These are phyloP conservation scores for Suricata suricatta DNA, from an alignment of 2,113 vertebrate species.

Conservation along the genomic window DNA sequence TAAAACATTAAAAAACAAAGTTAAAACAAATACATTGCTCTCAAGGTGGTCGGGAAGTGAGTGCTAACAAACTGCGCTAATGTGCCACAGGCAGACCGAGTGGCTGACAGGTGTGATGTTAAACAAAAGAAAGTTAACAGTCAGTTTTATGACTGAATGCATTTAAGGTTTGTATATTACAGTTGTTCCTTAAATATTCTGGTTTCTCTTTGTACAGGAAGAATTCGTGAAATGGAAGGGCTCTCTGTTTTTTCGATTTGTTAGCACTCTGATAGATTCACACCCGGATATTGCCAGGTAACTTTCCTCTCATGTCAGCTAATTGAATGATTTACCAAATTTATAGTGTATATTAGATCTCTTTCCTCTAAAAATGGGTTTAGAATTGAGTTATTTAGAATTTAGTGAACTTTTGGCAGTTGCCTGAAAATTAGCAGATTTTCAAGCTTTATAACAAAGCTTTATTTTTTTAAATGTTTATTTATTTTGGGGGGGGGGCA, in stretches of 20 bases:
- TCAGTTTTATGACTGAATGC: background rate
- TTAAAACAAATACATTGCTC: no score
- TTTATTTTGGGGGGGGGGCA: no score
- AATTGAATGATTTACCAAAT: background rate
- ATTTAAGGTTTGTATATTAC: background rate
- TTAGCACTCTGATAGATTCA: slow-evolving; percentile 91
- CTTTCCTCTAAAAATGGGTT: background rate
- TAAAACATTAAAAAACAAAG: no score
- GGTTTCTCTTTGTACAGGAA: slow-evolving; percentile 85
- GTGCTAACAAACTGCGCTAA: background rate
- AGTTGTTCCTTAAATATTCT: background rate
- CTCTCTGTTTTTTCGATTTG: slow-evolving; percentile 93
- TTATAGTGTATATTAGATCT: background rate
- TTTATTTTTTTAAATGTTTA: background rate
- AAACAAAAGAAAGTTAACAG: background rate
- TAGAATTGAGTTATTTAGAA: background rate
- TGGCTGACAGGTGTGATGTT: background rate
- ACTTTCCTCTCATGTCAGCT: background rate
- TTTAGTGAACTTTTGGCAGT: slow-evolving; percentile 11
- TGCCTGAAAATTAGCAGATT: background rate
- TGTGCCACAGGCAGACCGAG: background rate
- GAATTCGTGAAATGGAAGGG: slow-evolving; percentile 98
- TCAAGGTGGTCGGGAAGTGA: background rate
- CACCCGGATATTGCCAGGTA: slow-evolving; percentile 93
- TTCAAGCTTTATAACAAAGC: background rate